Percentiles rank a stretch among this genome's conserved stretches.
These are phyloP conservation scores for Saccostrea echinata DNA, from an alignment of 1,140 invertebrate genomes.

Conservation along the genomic window DNA sequence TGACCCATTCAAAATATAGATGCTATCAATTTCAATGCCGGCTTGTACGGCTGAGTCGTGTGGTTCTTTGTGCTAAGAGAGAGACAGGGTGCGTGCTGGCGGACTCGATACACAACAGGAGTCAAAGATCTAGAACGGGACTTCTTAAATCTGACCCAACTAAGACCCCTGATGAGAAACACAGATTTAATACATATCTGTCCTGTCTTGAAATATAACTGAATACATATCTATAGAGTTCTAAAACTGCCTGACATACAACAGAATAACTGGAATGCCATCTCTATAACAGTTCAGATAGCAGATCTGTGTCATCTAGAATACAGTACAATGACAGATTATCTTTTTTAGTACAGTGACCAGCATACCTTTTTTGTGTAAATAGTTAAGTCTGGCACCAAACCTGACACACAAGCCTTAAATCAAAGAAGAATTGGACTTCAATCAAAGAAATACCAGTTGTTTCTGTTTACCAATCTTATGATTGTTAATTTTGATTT, in stretches of 20 bases:
- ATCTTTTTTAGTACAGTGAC: not conserved
- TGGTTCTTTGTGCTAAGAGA: not conserved
- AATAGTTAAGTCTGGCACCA: not conserved
- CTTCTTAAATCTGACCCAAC: not conserved
- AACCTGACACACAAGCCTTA: not conserved
- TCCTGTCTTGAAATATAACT: not conserved
- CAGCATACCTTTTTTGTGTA: not conserved
- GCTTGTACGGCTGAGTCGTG: not conserved
- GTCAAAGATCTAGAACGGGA: not conserved
- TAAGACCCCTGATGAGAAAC: not conserved
- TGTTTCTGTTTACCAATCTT: too few relatives aligned
- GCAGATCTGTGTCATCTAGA: not conserved
- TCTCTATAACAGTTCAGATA: not conserved
- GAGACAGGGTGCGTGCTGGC: not conserved
- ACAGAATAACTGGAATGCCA: not conserved
- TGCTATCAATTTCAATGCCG: conserved; percentile 25
- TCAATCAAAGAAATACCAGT: not conserved
- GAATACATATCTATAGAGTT: not conserved
- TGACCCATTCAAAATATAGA: conserved; percentile 13
- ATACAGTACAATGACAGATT: not conserved
- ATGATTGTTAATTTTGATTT: too few relatives aligned
- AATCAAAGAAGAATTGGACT: not conserved
- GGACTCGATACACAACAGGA: not conserved
- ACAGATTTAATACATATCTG: conserved; percentile 2
- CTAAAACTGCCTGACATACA: not conserved